Percentiles rank a stretch among this genome's conserved stretches.
Conservation (phyloP, 2,888 invertebrate species). For the Cantharis rufa region DNA sequence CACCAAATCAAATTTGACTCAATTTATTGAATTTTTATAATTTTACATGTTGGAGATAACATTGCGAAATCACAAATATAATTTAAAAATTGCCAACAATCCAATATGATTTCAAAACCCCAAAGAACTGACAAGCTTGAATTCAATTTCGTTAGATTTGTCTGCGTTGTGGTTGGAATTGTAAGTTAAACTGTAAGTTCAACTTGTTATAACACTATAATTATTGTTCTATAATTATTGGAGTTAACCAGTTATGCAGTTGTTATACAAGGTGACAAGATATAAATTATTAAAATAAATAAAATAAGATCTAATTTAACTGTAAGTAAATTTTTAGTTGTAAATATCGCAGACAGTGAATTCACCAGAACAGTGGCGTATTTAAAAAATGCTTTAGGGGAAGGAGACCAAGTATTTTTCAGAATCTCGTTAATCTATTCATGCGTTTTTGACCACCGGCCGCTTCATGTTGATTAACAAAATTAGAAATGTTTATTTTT, state of each 20-base stretch:
- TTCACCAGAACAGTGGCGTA: background rate
- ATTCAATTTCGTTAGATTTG: background rate
- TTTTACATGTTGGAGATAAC: background rate
- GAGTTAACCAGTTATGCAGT: background rate
- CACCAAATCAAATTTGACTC: no score
- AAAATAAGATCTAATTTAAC: background rate
- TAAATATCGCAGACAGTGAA: background rate
- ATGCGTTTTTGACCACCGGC: no score
- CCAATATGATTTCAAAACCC: background rate
- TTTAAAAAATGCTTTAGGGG: no score
- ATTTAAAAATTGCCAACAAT: background rate
- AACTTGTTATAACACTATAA: background rate
- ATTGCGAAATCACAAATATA: no score
- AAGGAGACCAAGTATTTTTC: no score
- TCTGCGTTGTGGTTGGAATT: background rate
- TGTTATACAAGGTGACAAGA: background rate
- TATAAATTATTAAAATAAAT: background rate
- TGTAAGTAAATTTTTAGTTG: background rate
- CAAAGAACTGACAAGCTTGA: background rate
- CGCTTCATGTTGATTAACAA: no score
- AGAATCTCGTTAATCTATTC: no score
- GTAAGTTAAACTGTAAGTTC: background rate
- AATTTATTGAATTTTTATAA: background rate
- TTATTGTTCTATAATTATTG: background rate
- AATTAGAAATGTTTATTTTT: no score